phyloP scores from a whole-genome alignment of 2,888 invertebrate genomes.

The Caenorhabditis sp. region DNA sequence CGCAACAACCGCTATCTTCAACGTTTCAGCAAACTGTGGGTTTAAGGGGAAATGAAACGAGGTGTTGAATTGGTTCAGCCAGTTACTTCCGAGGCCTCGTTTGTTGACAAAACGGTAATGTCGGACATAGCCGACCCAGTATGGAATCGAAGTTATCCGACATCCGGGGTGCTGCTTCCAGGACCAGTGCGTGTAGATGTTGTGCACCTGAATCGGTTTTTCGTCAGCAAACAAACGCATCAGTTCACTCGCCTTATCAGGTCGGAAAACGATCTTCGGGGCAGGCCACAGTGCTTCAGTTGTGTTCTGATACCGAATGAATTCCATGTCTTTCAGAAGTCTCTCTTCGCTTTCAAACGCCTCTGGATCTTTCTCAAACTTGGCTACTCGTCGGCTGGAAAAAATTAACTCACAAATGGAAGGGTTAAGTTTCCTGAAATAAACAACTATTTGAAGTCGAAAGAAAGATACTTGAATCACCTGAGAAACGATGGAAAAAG shows the following conservation, averaged over 20 bases:
- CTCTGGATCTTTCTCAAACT: not conserved
- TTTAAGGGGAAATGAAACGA: not conserved
- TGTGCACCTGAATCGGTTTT: no score
- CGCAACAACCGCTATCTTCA: not conserved
- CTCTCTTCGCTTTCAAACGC: not conserved
- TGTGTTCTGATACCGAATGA: not conserved
- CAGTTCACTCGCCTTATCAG: not conserved
- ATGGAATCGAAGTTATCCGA: not conserved
- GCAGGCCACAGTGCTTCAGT: not conserved
- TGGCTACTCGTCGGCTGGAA: slow-evolving; percentile 3
- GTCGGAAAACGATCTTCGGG: slow-evolving; percentile 4
- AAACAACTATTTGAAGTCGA: not conserved
- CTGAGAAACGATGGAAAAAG: not conserved
- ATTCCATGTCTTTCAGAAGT: not conserved
- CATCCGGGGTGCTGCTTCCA: not conserved
- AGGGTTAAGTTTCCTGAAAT: not conserved
- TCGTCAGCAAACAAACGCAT: no score
- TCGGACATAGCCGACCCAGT: not conserved
- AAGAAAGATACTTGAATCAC: no score
- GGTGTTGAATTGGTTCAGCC: not conserved
- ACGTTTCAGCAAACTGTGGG: not conserved
- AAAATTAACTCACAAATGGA: slow-evolving; percentile 14
- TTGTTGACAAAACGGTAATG: not conserved
- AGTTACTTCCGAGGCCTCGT: not conserved
- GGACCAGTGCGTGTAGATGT: slow-evolving; percentile 15